Base-by-base conservation (phyloP, 2,113 vertebrate species). In the Galemys pyrenaicus region DNA sequence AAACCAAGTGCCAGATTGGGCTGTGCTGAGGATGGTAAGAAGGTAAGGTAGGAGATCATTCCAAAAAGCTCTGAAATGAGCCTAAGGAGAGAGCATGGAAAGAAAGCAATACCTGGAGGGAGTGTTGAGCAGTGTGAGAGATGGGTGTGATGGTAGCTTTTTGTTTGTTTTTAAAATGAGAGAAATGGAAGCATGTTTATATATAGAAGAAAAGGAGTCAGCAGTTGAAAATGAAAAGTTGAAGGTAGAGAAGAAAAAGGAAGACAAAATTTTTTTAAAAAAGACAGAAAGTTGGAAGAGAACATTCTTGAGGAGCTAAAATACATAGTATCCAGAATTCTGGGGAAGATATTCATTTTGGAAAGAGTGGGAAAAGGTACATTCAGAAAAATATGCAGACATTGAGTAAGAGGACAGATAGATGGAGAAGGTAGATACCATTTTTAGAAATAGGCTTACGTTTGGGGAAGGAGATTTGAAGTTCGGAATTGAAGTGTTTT, bases 21-120 rank as follows among this genome's bases (percentile, higher is more conserved):
- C 9, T 30, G 20, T 24, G 30, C 32, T 19, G 9, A 54, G 17
- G 70, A 46, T 2, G 0, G 54, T 35, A 1, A 37, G 10, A 19
- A 30, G 19, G 17, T 3, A 15, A 58, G 35, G 26, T 0, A 3
- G 9, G 32, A 13, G n/a, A 60, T 17, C n/a, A 24, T 3, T 2
- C 19, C 24, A 16, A 35, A 51, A 64, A 39, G 8, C 32, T 78
- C 16, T 5, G 20, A 19, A 39, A 2, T 4, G 54, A 62, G 56
- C 41, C 9, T 19, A 56, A 82, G 35, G 22, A 58, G 83, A 67
- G 44, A 62, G 12, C 16, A n/a, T 32, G 2, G 32, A 11, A 60
- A 44, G 19, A 60, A 4, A 22, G 28, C 1, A 19, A 58, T 2
- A 20, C 19, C 35, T 32, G 17, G 6, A 17, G 44, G 68, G 58